These are phyloP conservation scores for Hydrophis major DNA, from an alignment of 2,797 vertebrate genomes.

Conservation along the genomic window DNA sequence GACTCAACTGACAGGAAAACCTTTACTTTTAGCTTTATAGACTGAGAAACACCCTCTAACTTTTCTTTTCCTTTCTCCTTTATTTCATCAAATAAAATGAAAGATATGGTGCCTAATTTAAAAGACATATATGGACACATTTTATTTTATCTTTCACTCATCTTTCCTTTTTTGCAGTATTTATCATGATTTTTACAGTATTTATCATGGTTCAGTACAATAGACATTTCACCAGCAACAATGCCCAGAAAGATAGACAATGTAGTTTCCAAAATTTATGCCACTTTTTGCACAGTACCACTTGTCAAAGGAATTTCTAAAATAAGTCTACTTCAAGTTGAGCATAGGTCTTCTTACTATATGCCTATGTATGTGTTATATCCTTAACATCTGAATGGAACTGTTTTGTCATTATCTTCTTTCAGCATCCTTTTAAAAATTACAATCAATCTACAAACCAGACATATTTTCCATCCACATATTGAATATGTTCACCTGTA, in stretches of 20 bases:
- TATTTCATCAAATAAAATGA: neutral
- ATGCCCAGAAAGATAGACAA: neutral
- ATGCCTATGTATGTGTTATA: neutral
- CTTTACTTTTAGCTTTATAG: neutral
- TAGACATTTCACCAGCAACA: neutral
- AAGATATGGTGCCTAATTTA: neutral
- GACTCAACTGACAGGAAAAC: neutral
- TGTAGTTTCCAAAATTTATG: neutral
- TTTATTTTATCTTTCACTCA: neutral
- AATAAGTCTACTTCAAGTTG: neutral
- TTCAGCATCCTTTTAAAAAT: neutral
- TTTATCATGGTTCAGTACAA: neutral
- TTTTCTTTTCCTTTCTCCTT: neutral
- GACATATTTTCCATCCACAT: neutral
- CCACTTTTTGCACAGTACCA: neutral
- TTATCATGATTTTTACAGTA: neutral
- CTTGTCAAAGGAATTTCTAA: neutral
- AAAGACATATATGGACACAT: neutral
- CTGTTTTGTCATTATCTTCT: neutral
- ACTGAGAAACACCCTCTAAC: neutral
- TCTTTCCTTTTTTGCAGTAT: neutral
- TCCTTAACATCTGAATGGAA: neutral
- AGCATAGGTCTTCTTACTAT: neutral
- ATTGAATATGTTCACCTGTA: neutral
- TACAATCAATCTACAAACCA: neutral